Base-by-base conservation (phyloP, 2,797 vertebrate genomes). In the Anniella stebbinsi region DNA sequence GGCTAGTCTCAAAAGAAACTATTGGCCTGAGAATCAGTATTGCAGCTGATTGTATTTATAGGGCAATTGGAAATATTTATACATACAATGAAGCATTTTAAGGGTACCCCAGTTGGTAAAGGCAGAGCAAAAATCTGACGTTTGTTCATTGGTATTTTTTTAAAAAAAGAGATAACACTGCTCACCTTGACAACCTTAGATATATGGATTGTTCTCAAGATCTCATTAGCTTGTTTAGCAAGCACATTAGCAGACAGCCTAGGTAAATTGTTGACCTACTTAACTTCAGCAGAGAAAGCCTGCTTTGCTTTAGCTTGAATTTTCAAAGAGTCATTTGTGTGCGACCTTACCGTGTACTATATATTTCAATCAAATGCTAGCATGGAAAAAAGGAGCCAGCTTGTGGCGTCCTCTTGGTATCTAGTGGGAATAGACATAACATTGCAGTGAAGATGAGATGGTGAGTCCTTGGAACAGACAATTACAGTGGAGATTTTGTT, bases 131-230 rank as follows among this genome's bases (percentile, higher is more conserved):
- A 96, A 96, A 77, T 92, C 91, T 78, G 67, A 88, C 91, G 92
- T 87, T 78, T 95, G 92, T 90, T 94, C 87, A 86, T 91, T 94
- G 90, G 88, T 80, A 41, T 10, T 4, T 92, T 93, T 96, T 92
- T 95, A 95, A 96, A 93, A 91, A 96, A 93, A 51, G 51, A 51
- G 89, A 96, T 95, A 84, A 91, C 66, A 80, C 93, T 83, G 89
- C 87, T 96, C 95, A 95, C 95, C 96, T 94, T 95, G 94, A 95
- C 95, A 97, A 96, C 94, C 92, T 96, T 91, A 89, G 91, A 94
- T 95, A 96, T 96, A 95, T 94, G 93, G 95, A 93, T 96, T 92
- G 92, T 95, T 96, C 94, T 95, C 93, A 95, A 96, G 92, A 94
- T 96, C 94, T 97, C 96, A 97, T 97, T 97, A 95, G 90, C 80